Conservation (phyloP, 2,888 invertebrate species). For the Hofmannophila pseudospretella region DNA sequence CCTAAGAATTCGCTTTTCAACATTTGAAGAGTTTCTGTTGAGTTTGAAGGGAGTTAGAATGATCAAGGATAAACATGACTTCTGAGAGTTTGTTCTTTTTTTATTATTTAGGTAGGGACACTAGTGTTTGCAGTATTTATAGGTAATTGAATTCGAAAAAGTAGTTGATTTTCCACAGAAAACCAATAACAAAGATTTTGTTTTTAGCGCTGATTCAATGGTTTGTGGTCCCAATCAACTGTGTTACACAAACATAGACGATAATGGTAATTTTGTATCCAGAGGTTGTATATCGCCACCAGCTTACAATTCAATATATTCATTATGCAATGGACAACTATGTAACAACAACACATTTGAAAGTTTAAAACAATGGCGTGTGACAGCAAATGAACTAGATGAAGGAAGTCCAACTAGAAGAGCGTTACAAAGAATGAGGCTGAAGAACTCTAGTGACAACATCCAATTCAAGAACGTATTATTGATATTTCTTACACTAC, state of each 20-base stretch:
- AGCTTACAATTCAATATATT: conserved; percentile 40
- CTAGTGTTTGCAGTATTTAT: too few relatives aligned
- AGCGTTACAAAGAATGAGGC: neutral
- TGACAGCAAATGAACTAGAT: conserved; percentile 11
- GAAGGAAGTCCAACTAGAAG: conserved; percentile 4
- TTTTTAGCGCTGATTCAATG: conserved; percentile 44
- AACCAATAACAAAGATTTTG: conserved; percentile 6
- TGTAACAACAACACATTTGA: conserved; percentile 34
- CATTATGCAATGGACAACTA: conserved; percentile 34
- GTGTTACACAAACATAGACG: conserved; percentile 47
- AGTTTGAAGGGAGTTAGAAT: too few relatives aligned
- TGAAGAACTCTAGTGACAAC: too few relatives aligned
- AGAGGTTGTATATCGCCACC: conserved; percentile 49
- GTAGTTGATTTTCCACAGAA: too few relatives aligned
- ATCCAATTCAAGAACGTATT: neutral
- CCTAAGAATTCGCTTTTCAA: too few relatives aligned
- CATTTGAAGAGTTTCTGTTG: too few relatives aligned
- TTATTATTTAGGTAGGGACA: too few relatives aligned
- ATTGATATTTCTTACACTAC: too few relatives aligned
- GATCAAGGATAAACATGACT: too few relatives aligned
- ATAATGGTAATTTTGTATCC: conserved; percentile 32
- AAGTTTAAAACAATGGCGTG: conserved; percentile 14
- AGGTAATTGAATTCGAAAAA: too few relatives aligned
- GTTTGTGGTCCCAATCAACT: conserved; percentile 41
- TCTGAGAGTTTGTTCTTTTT: too few relatives aligned